Conservation (phyloP, 2,797 vertebrate species). For the Threskiornis aethiopicus region DNA sequence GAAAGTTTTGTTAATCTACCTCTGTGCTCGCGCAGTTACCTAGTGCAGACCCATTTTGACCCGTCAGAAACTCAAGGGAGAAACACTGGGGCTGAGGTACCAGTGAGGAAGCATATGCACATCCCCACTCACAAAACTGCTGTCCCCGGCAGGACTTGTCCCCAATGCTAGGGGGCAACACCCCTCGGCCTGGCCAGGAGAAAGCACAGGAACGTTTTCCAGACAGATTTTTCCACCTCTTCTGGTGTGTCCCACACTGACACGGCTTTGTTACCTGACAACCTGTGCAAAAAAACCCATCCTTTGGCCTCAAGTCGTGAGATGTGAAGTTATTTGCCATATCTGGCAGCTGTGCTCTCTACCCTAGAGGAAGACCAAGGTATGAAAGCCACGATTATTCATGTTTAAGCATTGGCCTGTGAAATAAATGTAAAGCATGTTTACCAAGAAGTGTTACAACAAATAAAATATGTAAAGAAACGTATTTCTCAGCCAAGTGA, state of each 20-base stretch:
- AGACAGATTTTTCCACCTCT: not conserved
- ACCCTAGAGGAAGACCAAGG: not conserved
- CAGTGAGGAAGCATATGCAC: not conserved
- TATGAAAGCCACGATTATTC: not conserved
- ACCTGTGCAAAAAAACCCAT: not conserved
- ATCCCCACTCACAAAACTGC: not conserved
- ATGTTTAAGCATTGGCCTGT: not conserved
- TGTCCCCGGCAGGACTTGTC: not conserved
- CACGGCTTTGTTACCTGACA: rapidly evolving
- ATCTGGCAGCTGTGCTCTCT: not conserved
- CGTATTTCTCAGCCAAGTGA: not conserved
- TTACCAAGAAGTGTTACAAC: not conserved
- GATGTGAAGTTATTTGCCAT: not conserved
- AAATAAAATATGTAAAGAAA: slow-evolving; percentile 8
- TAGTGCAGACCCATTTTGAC: not conserved
- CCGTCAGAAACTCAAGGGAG: not conserved
- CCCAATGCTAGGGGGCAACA: not conserved
- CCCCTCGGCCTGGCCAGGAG: too few relatives aligned
- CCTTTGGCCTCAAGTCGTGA: not conserved
- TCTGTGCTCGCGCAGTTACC: not conserved
- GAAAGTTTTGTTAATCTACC: not conserved
- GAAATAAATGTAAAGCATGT: not conserved
- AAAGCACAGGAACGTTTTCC: rapidly evolving
- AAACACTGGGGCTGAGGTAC: not conserved
- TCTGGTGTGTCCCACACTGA: not conserved